These are phyloP conservation scores for Mnemiopsis leidyi DNA, from an alignment of 37 sponge, comb jelly and placozoan genomes.

Conservation along the genomic window DNA sequence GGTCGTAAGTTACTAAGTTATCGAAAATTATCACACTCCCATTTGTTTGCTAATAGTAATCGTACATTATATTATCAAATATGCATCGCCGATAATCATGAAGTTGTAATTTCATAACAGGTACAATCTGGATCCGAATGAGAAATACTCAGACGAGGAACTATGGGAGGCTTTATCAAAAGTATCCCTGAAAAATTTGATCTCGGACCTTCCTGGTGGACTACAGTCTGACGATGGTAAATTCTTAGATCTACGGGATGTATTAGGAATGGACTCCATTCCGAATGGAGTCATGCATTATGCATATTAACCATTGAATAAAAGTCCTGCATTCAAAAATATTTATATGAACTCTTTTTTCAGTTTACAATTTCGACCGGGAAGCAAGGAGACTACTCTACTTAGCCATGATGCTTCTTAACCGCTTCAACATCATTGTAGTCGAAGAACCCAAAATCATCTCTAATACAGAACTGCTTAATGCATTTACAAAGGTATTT, in stretches of 20 bases:
- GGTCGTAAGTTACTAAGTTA: too few relatives aligned
- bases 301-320: too few relatives aligned
- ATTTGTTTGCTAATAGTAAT: too few relatives aligned
- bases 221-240: background rate
- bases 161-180: background rate
- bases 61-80: too few relatives aligned
- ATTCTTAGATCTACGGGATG: too few relatives aligned
- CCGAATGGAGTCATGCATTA: too few relatives aligned
- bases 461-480: background rate
- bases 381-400: background rate
- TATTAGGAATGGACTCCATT: too few relatives aligned
- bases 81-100: too few relatives aligned
- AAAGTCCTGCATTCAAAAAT: too few relatives aligned
- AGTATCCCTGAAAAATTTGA: background rate
- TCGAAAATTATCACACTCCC: too few relatives aligned
- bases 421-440: background rate
- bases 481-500: conserved; percentile 2
- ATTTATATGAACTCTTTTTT: too few relatives aligned
- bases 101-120: background rate
- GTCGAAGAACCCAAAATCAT: conserved; percentile 39
- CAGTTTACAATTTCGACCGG: conserved; percentile 19
- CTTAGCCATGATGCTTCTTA: conserved; percentile 34
- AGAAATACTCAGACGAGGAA: background rate
- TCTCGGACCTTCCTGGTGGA: background rate
- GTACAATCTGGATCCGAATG: background rate